Conservation (phyloP, 2,797 vertebrate species). For the Trichosurus vulpecula region DNA sequence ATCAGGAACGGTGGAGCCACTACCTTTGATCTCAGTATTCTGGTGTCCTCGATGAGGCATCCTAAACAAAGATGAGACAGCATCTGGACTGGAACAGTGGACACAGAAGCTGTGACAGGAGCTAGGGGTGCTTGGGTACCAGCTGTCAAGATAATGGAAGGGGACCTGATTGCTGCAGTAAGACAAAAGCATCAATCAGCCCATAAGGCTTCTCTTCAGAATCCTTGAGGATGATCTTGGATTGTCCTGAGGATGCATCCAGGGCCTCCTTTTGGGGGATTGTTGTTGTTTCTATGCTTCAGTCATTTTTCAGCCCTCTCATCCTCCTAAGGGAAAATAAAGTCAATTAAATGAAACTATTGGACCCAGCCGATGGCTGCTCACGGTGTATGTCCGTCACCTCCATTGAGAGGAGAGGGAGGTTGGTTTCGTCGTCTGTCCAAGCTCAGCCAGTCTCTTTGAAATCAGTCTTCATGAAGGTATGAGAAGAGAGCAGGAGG, state of each 20-base stretch:
- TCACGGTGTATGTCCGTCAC: background rate
- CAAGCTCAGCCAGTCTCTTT: background rate
- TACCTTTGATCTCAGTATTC: background rate
- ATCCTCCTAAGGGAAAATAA: background rate
- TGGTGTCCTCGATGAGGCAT: background rate
- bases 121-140: background rate
- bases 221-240: background rate
- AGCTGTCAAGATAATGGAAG: background rate
- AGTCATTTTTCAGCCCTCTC: background rate
- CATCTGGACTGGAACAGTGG: too few relatives aligned
- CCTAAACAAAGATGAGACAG: background rate
- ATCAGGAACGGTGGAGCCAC: background rate
- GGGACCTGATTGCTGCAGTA: background rate
- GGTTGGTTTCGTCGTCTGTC: background rate
- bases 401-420: background rate
- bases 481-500: background rate
- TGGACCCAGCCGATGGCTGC: background rate
- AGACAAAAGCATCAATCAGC: background rate
- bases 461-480: background rate
- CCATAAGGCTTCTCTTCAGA: background rate
- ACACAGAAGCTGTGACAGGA: background rate
- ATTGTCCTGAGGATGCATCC: background rate
- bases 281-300: background rate
- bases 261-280: background rate
- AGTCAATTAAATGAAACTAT: background rate